phyloP scores from a whole-genome alignment of 2,113 vertebrate genomes.

The Glaucidium brasilianum region DNA sequence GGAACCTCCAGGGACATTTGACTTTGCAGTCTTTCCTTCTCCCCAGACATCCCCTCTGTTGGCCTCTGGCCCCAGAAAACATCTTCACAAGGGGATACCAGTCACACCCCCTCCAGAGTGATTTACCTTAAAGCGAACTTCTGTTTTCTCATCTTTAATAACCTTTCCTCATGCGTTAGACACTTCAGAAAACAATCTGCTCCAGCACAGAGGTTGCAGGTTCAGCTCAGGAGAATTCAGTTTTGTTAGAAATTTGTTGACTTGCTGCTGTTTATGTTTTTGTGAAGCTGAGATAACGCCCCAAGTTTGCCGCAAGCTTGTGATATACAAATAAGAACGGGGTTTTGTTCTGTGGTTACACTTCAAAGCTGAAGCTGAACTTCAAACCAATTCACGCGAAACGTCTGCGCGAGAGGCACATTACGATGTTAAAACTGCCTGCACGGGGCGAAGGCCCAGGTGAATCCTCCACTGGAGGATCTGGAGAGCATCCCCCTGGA shows the following conservation, averaged over 20 bases:
- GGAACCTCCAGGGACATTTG: neutral
- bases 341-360: rapidly evolving
- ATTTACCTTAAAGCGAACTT: neutral
- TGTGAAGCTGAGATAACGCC: neutral
- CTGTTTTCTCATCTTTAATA: neutral
- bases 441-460: neutral
- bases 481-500: neutral
- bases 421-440: rapidly evolving
- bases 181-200: neutral
- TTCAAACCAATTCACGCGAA: neutral
- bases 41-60: neutral
- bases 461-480: rapidly evolving
- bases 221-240: neutral
- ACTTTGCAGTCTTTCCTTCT: neutral
- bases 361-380: neutral
- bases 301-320: neutral
- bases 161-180: neutral
- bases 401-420: rapidly evolving
- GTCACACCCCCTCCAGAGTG: neutral
- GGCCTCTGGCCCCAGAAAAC: neutral
- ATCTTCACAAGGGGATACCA: neutral
- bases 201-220: neutral
- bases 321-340: neutral
- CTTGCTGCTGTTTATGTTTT: neutral
- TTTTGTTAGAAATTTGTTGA: neutral